Conservation (phyloP, 2,888 invertebrate species). For the Xestia c-nigrum region DNA sequence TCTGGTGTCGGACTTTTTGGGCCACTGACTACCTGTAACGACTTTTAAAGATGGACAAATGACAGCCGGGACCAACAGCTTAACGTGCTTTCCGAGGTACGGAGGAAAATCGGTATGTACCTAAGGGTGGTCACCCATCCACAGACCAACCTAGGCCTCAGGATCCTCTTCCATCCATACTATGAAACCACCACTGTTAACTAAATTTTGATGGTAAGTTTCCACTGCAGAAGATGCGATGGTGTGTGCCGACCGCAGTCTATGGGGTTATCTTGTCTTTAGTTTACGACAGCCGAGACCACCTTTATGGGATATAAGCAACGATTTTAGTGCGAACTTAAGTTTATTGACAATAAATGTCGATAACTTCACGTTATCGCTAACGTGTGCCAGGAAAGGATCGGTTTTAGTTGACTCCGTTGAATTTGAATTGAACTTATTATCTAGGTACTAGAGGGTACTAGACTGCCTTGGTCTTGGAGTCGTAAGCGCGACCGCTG, state of each 20-base stretch:
- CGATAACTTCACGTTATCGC: constrained; percentile 63
- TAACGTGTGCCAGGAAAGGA: neutral
- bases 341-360: constrained; percentile 70
- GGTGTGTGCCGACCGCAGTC: constrained; percentile 8
- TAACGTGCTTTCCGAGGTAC: too few species aligned
- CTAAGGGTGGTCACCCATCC: too few species aligned
- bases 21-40: too few species aligned
- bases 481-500: too few species aligned
- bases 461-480: too few species aligned
- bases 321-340: constrained; percentile 62
- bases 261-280: constrained; percentile 39
- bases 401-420: constrained; percentile 16
- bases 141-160: too few species aligned
- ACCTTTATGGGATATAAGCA: constrained; percentile 43
- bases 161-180: too few species aligned
- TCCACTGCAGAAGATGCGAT: neutral
- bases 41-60: too few species aligned
- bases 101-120: too few species aligned
- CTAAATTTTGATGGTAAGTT: neutral
- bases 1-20: too few species aligned
- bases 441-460: too few species aligned
- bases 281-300: constrained; percentile 49
- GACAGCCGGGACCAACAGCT: too few species aligned
- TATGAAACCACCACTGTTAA: neutral
- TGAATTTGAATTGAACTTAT: neutral